phyloP scores from a whole-genome alignment of 2,888 invertebrate genomes.

The Tryphoninae sp. region DNA sequence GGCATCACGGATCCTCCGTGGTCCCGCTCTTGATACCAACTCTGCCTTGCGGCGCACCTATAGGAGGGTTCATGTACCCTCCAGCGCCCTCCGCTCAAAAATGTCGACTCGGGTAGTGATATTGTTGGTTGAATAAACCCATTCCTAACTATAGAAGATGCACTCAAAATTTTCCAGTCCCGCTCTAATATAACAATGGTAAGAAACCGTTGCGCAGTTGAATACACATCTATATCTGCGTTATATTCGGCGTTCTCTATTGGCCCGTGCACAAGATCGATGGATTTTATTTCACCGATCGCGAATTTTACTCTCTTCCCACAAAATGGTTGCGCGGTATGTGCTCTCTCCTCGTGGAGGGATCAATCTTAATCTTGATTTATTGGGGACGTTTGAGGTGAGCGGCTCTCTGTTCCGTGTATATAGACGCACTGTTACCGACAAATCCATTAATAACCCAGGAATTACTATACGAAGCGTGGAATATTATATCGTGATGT shows the following conservation, averaged over 20 bases:
- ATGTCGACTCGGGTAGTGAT: too few relatives aligned
- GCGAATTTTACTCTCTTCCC: slow-evolving; percentile 4
- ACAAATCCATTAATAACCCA: slow-evolving; percentile 44
- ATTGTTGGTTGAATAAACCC: too few relatives aligned
- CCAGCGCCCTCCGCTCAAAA: too few relatives aligned
- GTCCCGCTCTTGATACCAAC: too few relatives aligned
- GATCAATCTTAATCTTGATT: slow-evolving; percentile 62
- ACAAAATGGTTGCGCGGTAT: slow-evolving; percentile 1
- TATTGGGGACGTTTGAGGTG: slow-evolving; percentile 52
- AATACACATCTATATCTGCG: not conserved
- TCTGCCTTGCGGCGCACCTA: too few relatives aligned
- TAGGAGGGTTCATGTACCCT: too few relatives aligned
- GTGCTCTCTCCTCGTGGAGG: slow-evolving; percentile 18
- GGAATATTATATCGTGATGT: slow-evolving; percentile 13
- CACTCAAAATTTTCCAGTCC: not conserved
- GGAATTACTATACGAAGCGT: not conserved
- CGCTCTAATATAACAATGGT: slow-evolving; percentile 9
- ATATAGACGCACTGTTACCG: slow-evolving; percentile 13
- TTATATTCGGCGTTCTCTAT: slow-evolving; percentile 15
- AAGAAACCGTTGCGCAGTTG: slow-evolving; percentile 7
- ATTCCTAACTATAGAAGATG: not conserved
- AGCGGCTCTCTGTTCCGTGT: slow-evolving; percentile 1
- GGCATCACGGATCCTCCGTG: too few relatives aligned
- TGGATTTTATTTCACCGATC: slow-evolving; percentile 44
- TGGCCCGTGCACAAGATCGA: slow-evolving; percentile 36